These are phyloP conservation scores for Pristiophorus japonicus DNA, from an alignment of 2,113 vertebrate species.

Conservation along the genomic window DNA sequence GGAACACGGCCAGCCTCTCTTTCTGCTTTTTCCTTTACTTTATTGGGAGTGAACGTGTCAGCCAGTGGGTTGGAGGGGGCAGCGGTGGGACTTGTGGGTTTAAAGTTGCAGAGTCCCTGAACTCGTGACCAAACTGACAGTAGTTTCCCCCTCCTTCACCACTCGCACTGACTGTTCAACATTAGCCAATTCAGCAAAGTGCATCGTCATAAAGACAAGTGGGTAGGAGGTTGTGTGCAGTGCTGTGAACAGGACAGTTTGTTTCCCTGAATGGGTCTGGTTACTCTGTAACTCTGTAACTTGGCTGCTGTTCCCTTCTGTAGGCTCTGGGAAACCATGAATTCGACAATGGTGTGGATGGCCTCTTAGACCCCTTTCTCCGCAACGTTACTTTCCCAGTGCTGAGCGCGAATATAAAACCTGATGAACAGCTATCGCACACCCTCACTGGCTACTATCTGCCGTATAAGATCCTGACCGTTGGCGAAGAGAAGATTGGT, in stretches of 20 bases:
- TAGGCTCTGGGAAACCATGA: conserved; percentile 90
- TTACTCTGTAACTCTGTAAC: background rate
- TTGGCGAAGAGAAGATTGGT: conserved; percentile 64
- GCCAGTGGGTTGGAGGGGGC: too few relatives aligned
- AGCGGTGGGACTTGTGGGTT: too few relatives aligned
- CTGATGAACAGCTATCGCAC: conserved; percentile 48
- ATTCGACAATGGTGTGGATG: conserved; percentile 80
- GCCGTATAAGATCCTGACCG: conserved; percentile 62
- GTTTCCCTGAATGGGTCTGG: background rate
- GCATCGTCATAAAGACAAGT: background rate
- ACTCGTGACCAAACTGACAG: too few relatives aligned
- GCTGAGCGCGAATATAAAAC: conserved; percentile 77
- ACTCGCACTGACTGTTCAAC: background rate
- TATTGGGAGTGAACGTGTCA: too few relatives aligned
- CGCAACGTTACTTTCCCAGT: conserved; percentile 62
- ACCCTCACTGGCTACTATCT: conserved; percentile 59
- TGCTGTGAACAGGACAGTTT: background rate
- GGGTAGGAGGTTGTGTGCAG: background rate
- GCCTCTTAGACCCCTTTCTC: conserved; percentile 76
- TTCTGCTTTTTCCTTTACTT: too few relatives aligned
- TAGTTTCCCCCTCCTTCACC: background rate
- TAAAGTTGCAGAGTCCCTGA: too few relatives aligned
- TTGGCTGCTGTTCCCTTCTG: conserved; percentile 39
- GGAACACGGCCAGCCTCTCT: too few relatives aligned
- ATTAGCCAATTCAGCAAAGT: background rate